Evolutionary conservation across 2,797 vertebrate species (phyloP).

Genomic region (Benthosema pterotum): DNA sequence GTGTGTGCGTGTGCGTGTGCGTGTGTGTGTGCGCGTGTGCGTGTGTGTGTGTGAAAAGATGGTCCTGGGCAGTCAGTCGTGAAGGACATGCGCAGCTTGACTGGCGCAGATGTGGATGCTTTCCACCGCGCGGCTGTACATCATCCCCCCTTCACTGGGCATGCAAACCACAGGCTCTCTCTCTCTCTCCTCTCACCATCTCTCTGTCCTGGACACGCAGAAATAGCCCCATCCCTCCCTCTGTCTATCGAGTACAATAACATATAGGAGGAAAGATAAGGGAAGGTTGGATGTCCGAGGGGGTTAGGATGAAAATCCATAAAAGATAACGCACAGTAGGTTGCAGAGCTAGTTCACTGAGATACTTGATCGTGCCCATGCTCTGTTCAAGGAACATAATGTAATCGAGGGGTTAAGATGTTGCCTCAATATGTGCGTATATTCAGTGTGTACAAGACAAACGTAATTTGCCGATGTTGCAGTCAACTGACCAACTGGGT

Average conservation of each 20-base stretch:
- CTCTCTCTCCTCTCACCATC: slow-evolving; percentile 29
- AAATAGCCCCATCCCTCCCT: slow-evolving; percentile 76
- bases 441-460: too few relatives aligned
- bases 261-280: slow-evolving; percentile 20
- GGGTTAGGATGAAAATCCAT: slow-evolving; percentile 27
- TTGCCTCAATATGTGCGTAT: too few relatives aligned
- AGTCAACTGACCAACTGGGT: too few relatives aligned
- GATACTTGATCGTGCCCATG: too few relatives aligned
- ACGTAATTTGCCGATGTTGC: too few relatives aligned
- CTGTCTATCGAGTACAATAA: slow-evolving; percentile 39
- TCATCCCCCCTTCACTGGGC: slow-evolving; percentile 92
- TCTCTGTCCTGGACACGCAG: slow-evolving; percentile 57
- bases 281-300: slow-evolving; percentile 4
- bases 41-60: slow-evolving; percentile 71
- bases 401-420: too few relatives aligned
- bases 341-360: too few relatives aligned
- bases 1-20: slow-evolving; percentile 41
- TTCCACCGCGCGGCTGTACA: slow-evolving; percentile 84
- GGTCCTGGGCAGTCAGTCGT: slow-evolving; percentile 86
- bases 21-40: slow-evolving; percentile 47
- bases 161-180: slow-evolving; percentile 77
- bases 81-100: slow-evolving; percentile 88
- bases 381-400: too few relatives aligned
- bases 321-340: too few relatives aligned
- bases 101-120: slow-evolving; percentile 88